Evolutionary conservation across 2,888 invertebrate species (phyloP), one percentile per base, ranked within the genome.

Genomic region (Tetropium fuscum): DNA sequence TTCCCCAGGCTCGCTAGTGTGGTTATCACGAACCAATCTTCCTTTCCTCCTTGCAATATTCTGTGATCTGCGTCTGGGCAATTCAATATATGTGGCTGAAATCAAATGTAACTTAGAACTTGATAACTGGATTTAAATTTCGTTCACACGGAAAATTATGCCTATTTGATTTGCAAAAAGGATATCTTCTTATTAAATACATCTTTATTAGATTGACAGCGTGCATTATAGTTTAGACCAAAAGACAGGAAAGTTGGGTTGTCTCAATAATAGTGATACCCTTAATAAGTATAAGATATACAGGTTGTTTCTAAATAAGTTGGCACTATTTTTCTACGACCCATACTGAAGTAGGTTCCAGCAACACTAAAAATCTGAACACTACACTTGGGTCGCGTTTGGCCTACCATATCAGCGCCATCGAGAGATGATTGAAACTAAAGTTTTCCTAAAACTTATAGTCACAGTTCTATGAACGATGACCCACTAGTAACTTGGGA

Each of bases 11-110:
- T 25, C 5, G 13, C 10, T 2, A 2, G n/a, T 1, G 45, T 38
- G 1, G 44, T 45, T n/a, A 45, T n/a, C 0, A 25, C 45, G 18
- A 54, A 36, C 54, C 54, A 54, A 27, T 54, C 54, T 27, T 54
- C 54, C 1, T 8, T 13, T 22, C 45, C 44, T 11, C 44, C 3
- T 45, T 45, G 45, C 0, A 54, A 25, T 1, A 54, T 32, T 22
- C 2, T 44, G 16, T 18, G 30, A n/a, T 54, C 25, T 2, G 54
- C 45, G 16, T 54, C 54, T 16, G 54, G 54, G 15, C 38, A 54
- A 22, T 54, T 54, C 38, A 54, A 15, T 1, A 54, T 7, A 13
- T 54, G 54, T 15, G 36, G 25, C 54, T 54, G 19, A 16, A 54
- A 32, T 3, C n/a, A 18, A n/a, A 6, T 27, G 2, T 2, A 3